A percentile compares a stretch with the other conserved stretches of the same genome.
Evolutionary conservation across 2,888 invertebrate genomes (phyloP).

Genomic region (Euclidia mi): DNA sequence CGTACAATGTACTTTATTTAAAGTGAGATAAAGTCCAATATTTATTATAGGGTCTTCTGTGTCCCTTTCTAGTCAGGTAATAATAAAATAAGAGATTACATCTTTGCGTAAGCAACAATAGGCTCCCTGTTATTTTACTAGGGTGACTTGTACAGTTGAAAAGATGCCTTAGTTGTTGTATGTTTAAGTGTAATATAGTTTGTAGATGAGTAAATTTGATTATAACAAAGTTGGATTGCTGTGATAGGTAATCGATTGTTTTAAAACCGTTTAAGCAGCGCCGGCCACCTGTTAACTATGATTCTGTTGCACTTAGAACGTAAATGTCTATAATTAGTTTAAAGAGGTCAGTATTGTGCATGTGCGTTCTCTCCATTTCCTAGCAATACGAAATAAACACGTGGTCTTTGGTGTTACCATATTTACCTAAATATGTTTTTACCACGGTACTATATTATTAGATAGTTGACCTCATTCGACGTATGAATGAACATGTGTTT

Average conservation of each 20-base stretch:
- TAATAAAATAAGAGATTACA: slow-evolving; percentile 88
- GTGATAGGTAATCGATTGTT: slow-evolving; percentile 82
- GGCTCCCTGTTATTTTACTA: slow-evolving; percentile 81
- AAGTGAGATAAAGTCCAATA: slow-evolving; percentile 47
- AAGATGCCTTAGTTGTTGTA: slow-evolving; percentile 41
- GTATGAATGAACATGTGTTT: neutral
- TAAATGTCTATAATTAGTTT: slow-evolving; percentile 19
- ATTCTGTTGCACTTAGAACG: slow-evolving; percentile 57
- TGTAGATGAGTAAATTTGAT: slow-evolving; percentile 63
- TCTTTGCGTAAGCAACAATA: slow-evolving; percentile 88
- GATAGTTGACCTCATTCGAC: slow-evolving; percentile 4
- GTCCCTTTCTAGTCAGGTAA: slow-evolving; percentile 83
- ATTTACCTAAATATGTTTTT: slow-evolving; percentile 1
- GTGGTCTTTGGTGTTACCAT: slow-evolving; percentile 1
- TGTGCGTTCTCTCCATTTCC: neutral
- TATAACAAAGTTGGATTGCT: slow-evolving; percentile 77
- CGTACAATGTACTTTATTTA: slow-evolving; percentile 42
- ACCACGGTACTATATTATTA: neutral
- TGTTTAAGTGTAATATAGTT: slow-evolving; percentile 53
- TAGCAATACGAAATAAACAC: slow-evolving; percentile 3
- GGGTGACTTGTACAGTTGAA: slow-evolving; percentile 56
- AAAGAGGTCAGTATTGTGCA: slow-evolving; percentile 8
- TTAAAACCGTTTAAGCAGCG: slow-evolving; percentile 72
- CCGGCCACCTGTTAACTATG: slow-evolving; percentile 74
- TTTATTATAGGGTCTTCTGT: slow-evolving; percentile 47